Evolutionary conservation across 2,888 invertebrate genomes (phyloP).

Genomic region (Brenthis hecate): DNA sequence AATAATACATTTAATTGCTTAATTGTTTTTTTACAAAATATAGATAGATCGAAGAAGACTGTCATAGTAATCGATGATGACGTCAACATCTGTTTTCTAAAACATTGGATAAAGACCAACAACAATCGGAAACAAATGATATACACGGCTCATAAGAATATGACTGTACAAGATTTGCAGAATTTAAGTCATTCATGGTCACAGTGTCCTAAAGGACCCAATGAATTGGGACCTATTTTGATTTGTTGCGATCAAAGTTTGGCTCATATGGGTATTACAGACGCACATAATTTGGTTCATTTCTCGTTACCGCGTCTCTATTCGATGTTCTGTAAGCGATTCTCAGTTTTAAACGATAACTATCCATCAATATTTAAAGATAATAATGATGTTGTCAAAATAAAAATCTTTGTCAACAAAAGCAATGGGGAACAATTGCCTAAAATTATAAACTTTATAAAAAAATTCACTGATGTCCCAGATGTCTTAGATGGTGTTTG

Average conservation of each 20-base stretch:
- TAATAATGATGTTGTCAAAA: constrained; percentile 57
- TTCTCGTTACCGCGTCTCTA: constrained; percentile 86
- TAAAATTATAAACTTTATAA: constrained; percentile 83
- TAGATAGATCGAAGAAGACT: constrained; percentile 73
- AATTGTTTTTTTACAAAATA: constrained; percentile 73
- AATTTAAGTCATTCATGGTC: constrained; percentile 65
- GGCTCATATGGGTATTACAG: constrained; percentile 83
- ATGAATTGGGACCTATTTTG: constrained; percentile 73
- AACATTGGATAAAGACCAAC: too few relatives aligned
- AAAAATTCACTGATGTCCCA: constrained; percentile 69
- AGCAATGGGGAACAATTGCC: constrained; percentile 82
- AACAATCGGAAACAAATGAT: constrained; percentile 49
- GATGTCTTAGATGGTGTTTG: constrained; percentile 59
- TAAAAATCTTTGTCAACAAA: constrained; percentile 83
- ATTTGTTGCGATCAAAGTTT: constrained; percentile 87
- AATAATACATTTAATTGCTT: constrained; percentile 70
- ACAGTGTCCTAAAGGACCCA: constrained; percentile 61
- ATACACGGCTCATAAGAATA: constrained; percentile 59
- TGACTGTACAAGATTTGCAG: constrained; percentile 67
- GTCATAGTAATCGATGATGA: constrained; percentile 85
- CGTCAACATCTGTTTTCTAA: constrained; percentile 40
- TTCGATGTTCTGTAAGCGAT: constrained; percentile 86
- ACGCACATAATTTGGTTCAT: constrained; percentile 87
- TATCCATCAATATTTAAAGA: constrained; percentile 72
- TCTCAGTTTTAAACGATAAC: constrained; percentile 85